Evolutionary conservation across 2,888 invertebrate genomes (phyloP).

Genomic region (Zhuqinia jingwanae): DNA sequence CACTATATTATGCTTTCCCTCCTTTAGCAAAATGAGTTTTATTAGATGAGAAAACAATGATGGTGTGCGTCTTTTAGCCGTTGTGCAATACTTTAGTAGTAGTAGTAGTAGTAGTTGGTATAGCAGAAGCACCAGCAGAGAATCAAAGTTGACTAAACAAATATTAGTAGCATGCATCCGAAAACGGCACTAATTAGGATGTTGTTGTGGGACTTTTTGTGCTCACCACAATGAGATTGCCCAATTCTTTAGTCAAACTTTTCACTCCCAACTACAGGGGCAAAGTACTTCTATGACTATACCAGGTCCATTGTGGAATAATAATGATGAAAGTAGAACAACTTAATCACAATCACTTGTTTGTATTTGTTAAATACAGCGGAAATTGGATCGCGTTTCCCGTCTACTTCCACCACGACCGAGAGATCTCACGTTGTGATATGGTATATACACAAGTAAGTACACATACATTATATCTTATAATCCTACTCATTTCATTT

Average conservation of each 20-base stretch:
- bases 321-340: constrained; percentile 30
- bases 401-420: no score
- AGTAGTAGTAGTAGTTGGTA: no score
- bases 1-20: not conserved
- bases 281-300: not conserved
- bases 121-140: not conserved
- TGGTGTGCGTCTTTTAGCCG: not conserved
- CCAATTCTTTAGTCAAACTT: constrained; percentile 1
- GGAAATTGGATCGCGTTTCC: constrained; percentile 27
- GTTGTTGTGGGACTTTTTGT: constrained; percentile 35
- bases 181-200: constrained; percentile 46
- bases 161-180: constrained; percentile 19
- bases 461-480: no score
- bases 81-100: no score
- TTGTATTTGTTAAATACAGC: constrained; percentile 31
- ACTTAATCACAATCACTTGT: constrained; percentile 8
- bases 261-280: not conserved
- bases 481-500: no score
- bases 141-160: constrained; percentile 40
- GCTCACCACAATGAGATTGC: constrained; percentile 27
- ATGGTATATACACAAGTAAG: no score
- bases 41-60: constrained; percentile 35
- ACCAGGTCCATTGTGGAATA: constrained; percentile 20
- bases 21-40: constrained; percentile 15
- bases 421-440: no score